Evolutionary conservation across 2,113 vertebrate species (phyloP).

Genomic region (Etheostoma cragini): DNA sequence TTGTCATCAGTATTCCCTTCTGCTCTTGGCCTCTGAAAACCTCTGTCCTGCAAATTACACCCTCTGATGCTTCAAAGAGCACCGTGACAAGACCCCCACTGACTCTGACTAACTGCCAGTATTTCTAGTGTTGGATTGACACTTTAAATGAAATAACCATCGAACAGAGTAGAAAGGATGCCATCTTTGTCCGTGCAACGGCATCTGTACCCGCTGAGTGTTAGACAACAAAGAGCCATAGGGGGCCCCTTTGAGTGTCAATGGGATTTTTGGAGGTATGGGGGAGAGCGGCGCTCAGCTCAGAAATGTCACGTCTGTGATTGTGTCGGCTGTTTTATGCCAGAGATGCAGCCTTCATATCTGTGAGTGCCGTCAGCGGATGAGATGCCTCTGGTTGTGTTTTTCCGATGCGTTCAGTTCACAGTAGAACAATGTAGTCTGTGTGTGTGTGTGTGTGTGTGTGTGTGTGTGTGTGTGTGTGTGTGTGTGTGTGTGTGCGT

Average conservation of each 20-base stretch:
- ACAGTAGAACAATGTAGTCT: slow-evolving; percentile 1
- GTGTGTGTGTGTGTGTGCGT: too few relatives aligned
- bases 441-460: slow-evolving; percentile 22
- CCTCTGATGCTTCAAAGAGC: slow-evolving; percentile 62
- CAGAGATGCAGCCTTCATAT: slow-evolving; percentile 37
- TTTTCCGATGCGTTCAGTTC: slow-evolving; percentile 32
- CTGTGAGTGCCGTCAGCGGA: slow-evolving; percentile 37
- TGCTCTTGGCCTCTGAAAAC: slow-evolving; percentile 55
- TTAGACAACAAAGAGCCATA: slow-evolving; percentile 67
- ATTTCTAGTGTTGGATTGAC: slow-evolving; percentile 58
- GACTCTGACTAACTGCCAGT: slow-evolving; percentile 50
- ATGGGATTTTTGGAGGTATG: slow-evolving; percentile 29
- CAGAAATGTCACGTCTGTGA: slow-evolving; percentile 61
- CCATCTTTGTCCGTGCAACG: slow-evolving; percentile 50
- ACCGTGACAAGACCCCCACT: slow-evolving; percentile 43
- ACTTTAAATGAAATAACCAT: slow-evolving; percentile 73
- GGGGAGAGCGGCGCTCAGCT: slow-evolving; percentile 31
- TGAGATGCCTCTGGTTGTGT: slow-evolving; percentile 36
- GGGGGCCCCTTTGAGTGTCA: slow-evolving; percentile 60
- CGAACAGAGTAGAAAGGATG: slow-evolving; percentile 42
- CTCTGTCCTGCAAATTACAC: slow-evolving; percentile 53
- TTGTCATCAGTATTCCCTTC: slow-evolving; percentile 57
- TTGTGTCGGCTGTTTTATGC: slow-evolving; percentile 45
- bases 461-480: slow-evolving; percentile 14
- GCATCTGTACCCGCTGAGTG: slow-evolving; percentile 66